Evolutionary conservation across 1,140 invertebrate species (phyloP), one percentile per base, ranked within the genome.

Genomic region (Philopotamus ludificatus): DNA sequence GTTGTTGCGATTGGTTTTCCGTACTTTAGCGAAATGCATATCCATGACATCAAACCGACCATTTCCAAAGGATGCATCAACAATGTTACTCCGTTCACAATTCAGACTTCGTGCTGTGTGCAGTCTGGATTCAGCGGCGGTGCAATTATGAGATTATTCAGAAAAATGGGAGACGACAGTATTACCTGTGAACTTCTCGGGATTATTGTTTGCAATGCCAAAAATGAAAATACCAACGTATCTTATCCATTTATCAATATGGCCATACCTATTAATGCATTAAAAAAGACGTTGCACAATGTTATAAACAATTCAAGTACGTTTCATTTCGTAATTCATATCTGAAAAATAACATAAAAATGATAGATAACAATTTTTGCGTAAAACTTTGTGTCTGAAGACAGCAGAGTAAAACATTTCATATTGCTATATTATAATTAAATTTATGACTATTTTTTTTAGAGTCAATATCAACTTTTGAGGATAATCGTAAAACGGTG

Each of bases 61-160:
- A 74, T 84, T 9, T 83, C 81, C 3, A 73, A 72, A 15, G 84
- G 84, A 21, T 76, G 80, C 59, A 71, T 85, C 3, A 81, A 80
- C 57, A 82, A 77, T 49, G 74, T 75, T 28, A 78, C 78, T 18
- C 70, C 75, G 0, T 79, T 75, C 55, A 78, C 83, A 76, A 70
- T 86, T 47, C 83, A 84, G 69, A 84, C 83, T 12, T 83, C 82
- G 3, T 85, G 85, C 71, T 85, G 82, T 71, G 78, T 84, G 8
- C 83, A 85, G 70, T 82, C 79, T n/a, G 84, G 84, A 1, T 78
- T 79, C 58, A 86, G 83, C 59, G 84, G 84, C 18, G 84, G 84
- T 1, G 81, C 83, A 0, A 79, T 86, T 66, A 73, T 82, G 67
- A 73, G 80, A n/a, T 55, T 78, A 18, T 67, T 63, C 7, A 67